Evolutionary conservation across 2,888 invertebrate species (phyloP).

Genomic region (Chaetoderma sp.): DNA sequence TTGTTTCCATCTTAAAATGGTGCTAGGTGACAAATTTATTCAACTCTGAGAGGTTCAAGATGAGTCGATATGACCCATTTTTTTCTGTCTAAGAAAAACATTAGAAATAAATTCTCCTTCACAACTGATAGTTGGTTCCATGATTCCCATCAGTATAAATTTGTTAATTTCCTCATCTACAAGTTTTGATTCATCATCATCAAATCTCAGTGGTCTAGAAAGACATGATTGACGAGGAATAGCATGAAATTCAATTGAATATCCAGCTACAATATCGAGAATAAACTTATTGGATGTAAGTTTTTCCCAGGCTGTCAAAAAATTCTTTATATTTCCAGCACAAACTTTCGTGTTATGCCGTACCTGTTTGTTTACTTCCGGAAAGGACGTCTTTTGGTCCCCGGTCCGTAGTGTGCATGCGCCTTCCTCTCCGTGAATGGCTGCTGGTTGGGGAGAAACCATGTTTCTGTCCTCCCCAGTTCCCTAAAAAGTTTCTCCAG

Average conservation of each 20-base stretch:
- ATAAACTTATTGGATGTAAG: background rate
- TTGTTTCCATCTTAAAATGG: constrained; percentile 32
- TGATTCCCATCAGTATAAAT: constrained; percentile 3
- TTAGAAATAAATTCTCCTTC: constrained; percentile 10
- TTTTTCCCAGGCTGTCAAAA: background rate
- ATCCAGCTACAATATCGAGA: background rate
- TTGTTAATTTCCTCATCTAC: constrained; percentile 2
- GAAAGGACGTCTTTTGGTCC: too few relatives aligned
- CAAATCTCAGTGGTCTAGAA: too few relatives aligned
- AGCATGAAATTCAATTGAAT: constrained; percentile 1
- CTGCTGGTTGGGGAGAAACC: background rate
- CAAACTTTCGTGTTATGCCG: background rate
- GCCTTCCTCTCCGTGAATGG: background rate
- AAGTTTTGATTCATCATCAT: background rate
- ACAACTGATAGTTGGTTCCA: background rate
- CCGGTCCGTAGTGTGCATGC: background rate
- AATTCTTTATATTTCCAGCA: background rate
- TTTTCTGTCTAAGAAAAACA: constrained; percentile 14
- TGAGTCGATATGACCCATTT: constrained; percentile 8
- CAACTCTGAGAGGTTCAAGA: constrained; percentile 14
- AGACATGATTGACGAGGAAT: background rate
- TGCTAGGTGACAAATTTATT: constrained; percentile 18
- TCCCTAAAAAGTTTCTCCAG: background rate
- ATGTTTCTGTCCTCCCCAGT: too few relatives aligned
- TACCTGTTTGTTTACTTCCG: too few relatives aligned